Base-by-base conservation (phyloP, 2,888 invertebrate species). In the Cephonodes hylas region DNA sequence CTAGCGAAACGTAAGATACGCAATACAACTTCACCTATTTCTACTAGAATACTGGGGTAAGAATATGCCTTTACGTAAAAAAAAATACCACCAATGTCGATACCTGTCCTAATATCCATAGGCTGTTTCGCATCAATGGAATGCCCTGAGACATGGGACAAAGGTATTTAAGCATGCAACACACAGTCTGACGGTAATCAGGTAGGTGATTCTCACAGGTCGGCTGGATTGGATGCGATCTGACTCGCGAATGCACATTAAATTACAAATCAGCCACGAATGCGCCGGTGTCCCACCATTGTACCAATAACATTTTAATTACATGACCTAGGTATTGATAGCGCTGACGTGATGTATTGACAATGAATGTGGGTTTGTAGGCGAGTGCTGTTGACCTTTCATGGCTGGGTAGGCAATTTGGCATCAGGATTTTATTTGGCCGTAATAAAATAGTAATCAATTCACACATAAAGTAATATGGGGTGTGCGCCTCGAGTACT, bases 201-300 rank as follows among this genome's bases (percentile, higher is more conserved):
- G 76, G 74, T 75, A 76, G 67, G 69, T 74, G 79, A 81, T 87
- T 86, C 84, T 83, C 85, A 84, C 84, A 77, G 78, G 72, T 71
- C 71, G 70, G 66, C 68, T 70, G 77, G 75, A 69, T 72, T 64
- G 81, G 72, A 83, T 85, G 81, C 80, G 77, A 76, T 78, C 71
- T 67, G 85, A 78, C 73, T 83, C 64, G 72, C 73, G 77, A 86
- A 80, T 70, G 76, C 77, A 70, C 70, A 78, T 83, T 81, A 81
- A 82, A 80, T 84, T 81, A 80, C 82, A 84, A 85, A 84, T 81
- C 76, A 76, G 76, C 70, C 68, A 69, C 71, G 71, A 75, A 65
- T 67, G 68, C 53, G 53, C 38, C 38, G 44, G 6, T 48, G 42
- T 42, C 18, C 15, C 23, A 23, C 66, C 66, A 68, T 71, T 69